These are phyloP conservation scores for Dicerorhinus sumatrensis DNA, from an alignment of 2,113 vertebrate species.

Conservation along the genomic window DNA sequence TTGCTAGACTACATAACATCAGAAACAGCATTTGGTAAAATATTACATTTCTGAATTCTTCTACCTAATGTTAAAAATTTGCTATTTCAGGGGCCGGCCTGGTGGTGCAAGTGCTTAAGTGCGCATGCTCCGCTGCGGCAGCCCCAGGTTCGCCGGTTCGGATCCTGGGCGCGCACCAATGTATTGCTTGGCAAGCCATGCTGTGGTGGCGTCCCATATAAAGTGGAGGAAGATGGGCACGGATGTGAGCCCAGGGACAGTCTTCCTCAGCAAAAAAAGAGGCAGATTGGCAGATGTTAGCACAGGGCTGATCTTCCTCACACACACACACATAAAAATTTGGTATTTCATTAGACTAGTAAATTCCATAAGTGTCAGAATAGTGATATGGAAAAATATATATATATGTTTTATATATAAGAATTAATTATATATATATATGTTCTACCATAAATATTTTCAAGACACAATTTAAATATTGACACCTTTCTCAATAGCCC, in stretches of 20 bases:
- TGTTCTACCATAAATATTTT: not conserved
- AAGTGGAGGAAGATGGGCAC: too few relatives aligned
- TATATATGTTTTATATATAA: too few relatives aligned
- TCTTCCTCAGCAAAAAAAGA: too few relatives aligned
- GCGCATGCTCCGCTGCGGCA: too few relatives aligned
- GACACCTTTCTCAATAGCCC: not conserved
- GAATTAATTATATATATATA: not conserved
- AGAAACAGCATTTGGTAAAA: not conserved
- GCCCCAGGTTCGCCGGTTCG: too few relatives aligned
- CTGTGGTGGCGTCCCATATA: too few relatives aligned
- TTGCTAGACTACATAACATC: not conserved
- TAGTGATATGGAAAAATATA: not conserved
- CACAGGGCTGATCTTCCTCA: too few relatives aligned
- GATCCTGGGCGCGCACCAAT: too few relatives aligned
- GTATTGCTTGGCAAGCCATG: too few relatives aligned
- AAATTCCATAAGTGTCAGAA: not conserved
- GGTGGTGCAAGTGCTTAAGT: too few relatives aligned
- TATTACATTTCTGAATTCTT: not conserved
- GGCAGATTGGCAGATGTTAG: too few relatives aligned
- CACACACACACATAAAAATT: not conserved
- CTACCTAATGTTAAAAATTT: not conserved
- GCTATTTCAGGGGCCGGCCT: not conserved
- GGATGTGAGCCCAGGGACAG: too few relatives aligned
- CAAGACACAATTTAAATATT: not conserved
- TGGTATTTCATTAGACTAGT: not conserved